Evolutionary conservation across 1,140 invertebrate species (phyloP).

Genomic region (Drosophila lacertosa): DNA sequence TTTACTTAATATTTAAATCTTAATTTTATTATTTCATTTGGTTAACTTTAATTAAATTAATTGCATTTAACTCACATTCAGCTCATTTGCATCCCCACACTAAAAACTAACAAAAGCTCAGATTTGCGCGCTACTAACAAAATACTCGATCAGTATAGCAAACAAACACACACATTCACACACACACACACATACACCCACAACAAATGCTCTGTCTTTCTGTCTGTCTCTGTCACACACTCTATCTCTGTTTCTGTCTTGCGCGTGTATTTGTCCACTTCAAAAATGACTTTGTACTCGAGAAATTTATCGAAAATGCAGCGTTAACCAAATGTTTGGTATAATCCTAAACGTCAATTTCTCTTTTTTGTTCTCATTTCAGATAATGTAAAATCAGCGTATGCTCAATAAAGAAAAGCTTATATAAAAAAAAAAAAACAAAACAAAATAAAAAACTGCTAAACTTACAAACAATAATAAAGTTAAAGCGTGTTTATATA

Average conservation of each 20-base stretch:
- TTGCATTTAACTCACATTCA: conserved; percentile 3
- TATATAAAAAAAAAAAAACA: conserved; percentile 24
- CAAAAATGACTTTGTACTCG: conserved; percentile 17
- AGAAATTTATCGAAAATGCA: conserved; percentile 8
- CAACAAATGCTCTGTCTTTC: conserved; percentile 21
- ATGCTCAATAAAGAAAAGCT: conserved; percentile 61
- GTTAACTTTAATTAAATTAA: neutral
- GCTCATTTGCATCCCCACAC: conserved; percentile 13
- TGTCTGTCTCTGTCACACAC: conserved; percentile 39
- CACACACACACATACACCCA: conserved; percentile 9
- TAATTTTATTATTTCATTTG: too few species aligned
- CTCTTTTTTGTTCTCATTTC: conserved; percentile 80
- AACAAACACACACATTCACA: conserved; percentile 1
- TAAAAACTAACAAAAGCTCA: conserved; percentile 25
- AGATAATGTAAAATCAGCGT: conserved; percentile 83
- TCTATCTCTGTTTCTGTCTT: conserved; percentile 29
- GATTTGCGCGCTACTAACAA: conserved; percentile 28
- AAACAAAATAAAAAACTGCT: conserved; percentile 41
- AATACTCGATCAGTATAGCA: conserved; percentile 1
- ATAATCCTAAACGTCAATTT: conserved; percentile 72
- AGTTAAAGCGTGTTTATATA: conserved; percentile 43
- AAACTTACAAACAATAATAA: conserved; percentile 48
- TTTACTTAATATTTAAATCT: too few species aligned
- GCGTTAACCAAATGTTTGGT: conserved; percentile 44
- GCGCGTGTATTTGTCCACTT: conserved; percentile 17